Conservation (phyloP, 2,797 vertebrate genomes). For the Onychomys arenicola region DNA sequence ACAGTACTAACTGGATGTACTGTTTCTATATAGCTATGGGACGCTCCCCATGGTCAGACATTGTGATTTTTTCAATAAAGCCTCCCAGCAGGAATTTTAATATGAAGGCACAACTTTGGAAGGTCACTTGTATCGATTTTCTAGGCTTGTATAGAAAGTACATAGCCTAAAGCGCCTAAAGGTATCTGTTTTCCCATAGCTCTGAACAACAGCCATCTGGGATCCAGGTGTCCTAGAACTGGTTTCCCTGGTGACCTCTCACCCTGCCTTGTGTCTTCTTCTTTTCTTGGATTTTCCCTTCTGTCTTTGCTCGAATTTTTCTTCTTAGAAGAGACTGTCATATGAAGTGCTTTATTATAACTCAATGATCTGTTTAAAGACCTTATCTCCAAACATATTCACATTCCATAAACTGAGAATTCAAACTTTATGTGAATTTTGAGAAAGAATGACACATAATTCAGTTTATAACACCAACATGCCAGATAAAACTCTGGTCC, state of each 20-base stretch:
- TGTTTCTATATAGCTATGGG: background rate
- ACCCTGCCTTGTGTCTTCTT: background rate
- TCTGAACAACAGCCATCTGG: background rate
- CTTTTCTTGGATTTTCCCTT: background rate
- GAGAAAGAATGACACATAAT: background rate
- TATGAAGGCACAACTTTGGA: background rate
- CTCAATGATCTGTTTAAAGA: constrained; percentile 2
- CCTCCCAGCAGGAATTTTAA: background rate
- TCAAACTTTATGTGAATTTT: background rate
- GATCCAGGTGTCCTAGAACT: background rate
- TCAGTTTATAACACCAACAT: background rate
- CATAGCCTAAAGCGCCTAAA: background rate
- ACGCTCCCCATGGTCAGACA: background rate
- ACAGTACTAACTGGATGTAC: background rate
- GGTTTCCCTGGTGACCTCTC: background rate
- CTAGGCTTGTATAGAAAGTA: background rate
- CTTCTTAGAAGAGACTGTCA: background rate
- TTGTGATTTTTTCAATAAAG: background rate
- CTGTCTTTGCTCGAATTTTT: background rate
- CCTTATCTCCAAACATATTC: constrained; percentile 2
- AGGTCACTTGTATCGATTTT: background rate
- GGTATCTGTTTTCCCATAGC: background rate
- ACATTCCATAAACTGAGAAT: background rate
- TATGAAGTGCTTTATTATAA: constrained; percentile 4
- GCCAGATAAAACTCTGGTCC: background rate